Evolutionary conservation across 1,140 invertebrate species (phyloP), one percentile per base, ranked within the genome.

Genomic region (Diabrotica virgifera): DNA sequence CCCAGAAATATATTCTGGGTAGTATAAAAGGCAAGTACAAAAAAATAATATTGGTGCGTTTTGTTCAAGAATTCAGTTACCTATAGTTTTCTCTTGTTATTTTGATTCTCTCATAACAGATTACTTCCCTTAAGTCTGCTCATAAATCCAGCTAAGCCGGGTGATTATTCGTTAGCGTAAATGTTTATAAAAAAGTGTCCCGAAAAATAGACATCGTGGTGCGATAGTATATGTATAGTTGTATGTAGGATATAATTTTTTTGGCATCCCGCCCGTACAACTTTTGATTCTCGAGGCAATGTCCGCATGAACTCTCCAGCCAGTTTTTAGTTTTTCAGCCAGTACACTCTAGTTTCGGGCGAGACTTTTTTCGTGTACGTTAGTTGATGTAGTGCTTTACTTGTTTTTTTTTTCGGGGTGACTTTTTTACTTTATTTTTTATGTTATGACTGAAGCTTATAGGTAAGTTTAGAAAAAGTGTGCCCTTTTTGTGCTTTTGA

Each of bases 221-320:
- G 4, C n/a, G 40, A 46, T 46, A 46, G 8, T 46, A 46, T n/a
- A 10, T 46, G 8, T 46, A 46, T 24, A 24, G 24, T 24, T 24
- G 24, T 24, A 24, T 24, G 24, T 24, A 24, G 24, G 24, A 24
- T 24, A 24, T 24, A 46, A 10, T 46, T 46, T 46, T 46, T 46
- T 46, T 46, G 40, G 40, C 40, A 46, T 3, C 2, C 8, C n/a
- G 40, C 40, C 40, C 40, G 40, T 46, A 46, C 8, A 46, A 46
- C 40, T 46, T 46, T 46, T 46, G 40, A 46, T 46, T 46, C 40
- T 46, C 40, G 40, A 46, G 40, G 40, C 40, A 46, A 46, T n/a
- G 40, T 46, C 40, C 40, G 40, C 40, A n/a, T 46, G 40, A 46
- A 46, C 40, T 46, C 40, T 46, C 40, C 40, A 46, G 40, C 40